phyloP scores from a whole-genome alignment of 2,888 invertebrate genomes.

The Listrodromus nycthemerus region DNA sequence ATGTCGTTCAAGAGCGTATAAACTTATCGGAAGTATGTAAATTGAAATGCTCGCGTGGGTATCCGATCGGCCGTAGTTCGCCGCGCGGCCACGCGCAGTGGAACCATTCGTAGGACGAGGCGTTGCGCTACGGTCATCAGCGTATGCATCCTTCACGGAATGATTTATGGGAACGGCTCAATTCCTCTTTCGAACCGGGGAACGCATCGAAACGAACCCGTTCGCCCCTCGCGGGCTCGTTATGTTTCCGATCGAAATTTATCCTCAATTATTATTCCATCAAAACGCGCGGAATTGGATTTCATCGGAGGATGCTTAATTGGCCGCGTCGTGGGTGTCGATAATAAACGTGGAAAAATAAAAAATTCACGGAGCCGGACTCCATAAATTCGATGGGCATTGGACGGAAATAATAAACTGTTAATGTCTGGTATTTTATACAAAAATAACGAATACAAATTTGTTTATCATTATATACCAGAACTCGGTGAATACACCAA shows the following conservation, averaged over 20 bases:
- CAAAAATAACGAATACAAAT: not conserved
- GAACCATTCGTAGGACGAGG: conserved; percentile 3
- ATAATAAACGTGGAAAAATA: not conserved
- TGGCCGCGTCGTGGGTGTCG: conserved; percentile 33
- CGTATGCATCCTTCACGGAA: conserved; percentile 53
- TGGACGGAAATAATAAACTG: not conserved
- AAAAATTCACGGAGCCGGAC: not conserved
- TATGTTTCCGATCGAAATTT: conserved; percentile 46
- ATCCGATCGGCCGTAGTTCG: conserved; percentile 32
- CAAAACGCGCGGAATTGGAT: conserved; percentile 26
- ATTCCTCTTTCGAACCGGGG: conserved; percentile 52
- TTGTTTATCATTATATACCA: too few relatives aligned
- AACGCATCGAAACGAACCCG: conserved; percentile 23
- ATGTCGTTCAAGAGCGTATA: conserved; percentile 33
- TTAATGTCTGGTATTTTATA: not conserved
- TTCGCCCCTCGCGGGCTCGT: conserved; percentile 32
- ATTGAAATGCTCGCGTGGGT: conserved; percentile 67
- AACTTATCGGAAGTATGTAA: conserved; percentile 70
- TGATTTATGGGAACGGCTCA: conserved; percentile 60
- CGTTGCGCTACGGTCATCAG: conserved; percentile 13
- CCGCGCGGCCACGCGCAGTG: conserved; percentile 26
- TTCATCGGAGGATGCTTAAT: conserved; percentile 44
- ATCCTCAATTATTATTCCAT: conserved; percentile 54
- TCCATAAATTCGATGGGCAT: not conserved
- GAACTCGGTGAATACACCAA: too few relatives aligned